These are phyloP conservation scores for Crossocerus cetratus DNA, from an alignment of 2,888 invertebrate species.

Conservation along the genomic window DNA sequence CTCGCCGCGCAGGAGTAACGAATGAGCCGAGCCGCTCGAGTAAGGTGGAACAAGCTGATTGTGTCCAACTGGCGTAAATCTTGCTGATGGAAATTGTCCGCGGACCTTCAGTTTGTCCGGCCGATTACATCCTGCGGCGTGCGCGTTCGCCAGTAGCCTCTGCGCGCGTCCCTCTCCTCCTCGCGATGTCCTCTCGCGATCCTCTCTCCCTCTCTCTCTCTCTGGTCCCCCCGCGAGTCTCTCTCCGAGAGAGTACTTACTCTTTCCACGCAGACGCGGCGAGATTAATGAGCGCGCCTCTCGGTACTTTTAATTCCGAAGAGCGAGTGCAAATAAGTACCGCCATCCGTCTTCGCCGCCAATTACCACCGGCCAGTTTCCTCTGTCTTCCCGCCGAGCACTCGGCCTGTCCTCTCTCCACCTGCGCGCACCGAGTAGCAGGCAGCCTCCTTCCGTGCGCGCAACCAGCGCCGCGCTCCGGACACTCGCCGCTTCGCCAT, in stretches of 20 bases:
- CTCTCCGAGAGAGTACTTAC: no score
- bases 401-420: neutral
- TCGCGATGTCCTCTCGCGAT: neutral
- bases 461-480: constrained; percentile 4
- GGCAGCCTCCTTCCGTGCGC: constrained; percentile 8
- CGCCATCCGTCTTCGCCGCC: constrained; percentile 74
- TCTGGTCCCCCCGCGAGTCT: constrained; percentile 39
- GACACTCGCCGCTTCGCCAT: constrained; percentile 3
- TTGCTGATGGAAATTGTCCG: constrained; percentile 73
- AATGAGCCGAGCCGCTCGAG: constrained; percentile 29
- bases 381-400: constrained; percentile 11
- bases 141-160: constrained; percentile 69
- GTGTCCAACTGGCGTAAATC: constrained; percentile 72
- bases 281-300: constrained; percentile 74
- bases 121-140: constrained; percentile 72
- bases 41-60: constrained; percentile 64
- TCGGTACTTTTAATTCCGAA: constrained; percentile 74
- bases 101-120: constrained; percentile 71
- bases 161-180: constrained; percentile 46
- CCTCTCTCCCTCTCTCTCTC: constrained; percentile 33
- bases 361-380: constrained; percentile 67
- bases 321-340: constrained; percentile 74
- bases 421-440: constrained; percentile 16
- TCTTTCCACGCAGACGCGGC: constrained; percentile 51
- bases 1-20: constrained; percentile 15